A percentile compares a stretch with the other conserved stretches of the same genome.
phyloP scores from a whole-genome alignment of 2,888 invertebrate species.

The Poecilobothrus nobilitatus region DNA sequence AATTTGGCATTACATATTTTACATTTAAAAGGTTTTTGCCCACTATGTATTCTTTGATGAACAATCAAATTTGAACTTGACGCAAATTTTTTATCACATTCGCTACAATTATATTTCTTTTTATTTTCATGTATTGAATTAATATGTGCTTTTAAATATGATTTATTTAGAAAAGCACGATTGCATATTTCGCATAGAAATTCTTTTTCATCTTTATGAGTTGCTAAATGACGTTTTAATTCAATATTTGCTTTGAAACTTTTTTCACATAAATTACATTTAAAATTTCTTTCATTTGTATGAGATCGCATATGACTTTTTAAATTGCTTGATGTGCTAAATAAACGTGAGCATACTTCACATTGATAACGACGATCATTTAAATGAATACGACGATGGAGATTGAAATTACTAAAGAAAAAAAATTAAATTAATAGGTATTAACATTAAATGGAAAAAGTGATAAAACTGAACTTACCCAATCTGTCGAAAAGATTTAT shows the following conservation, averaged over 20 bases:
- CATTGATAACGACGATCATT: slow-evolving; percentile 30
- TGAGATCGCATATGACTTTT: slow-evolving; percentile 30
- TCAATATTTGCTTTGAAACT: slow-evolving; percentile 29
- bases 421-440: neutral
- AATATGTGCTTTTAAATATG: slow-evolving; percentile 29
- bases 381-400: slow-evolving; percentile 29
- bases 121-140: slow-evolving; percentile 28
- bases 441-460: neutral
- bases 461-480: neutral
- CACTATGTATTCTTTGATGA: slow-evolving; percentile 30
- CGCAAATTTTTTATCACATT: slow-evolving; percentile 30
- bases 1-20: slow-evolving; percentile 30
- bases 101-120: slow-evolving; percentile 29
- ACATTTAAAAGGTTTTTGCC: slow-evolving; percentile 31
- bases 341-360: slow-evolving; percentile 30
- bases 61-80: slow-evolving; percentile 30
- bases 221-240: slow-evolving; percentile 27
- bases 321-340: slow-evolving; percentile 31
- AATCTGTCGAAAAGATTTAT: slow-evolving; percentile 7
- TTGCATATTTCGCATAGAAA: slow-evolving; percentile 28
- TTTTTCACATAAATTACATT: slow-evolving; percentile 26
- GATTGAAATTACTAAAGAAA: slow-evolving; percentile 26
- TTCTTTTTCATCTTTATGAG: slow-evolving; percentile 27
- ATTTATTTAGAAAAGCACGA: slow-evolving; percentile 27
- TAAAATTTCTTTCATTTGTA: slow-evolving; percentile 25